Percentiles rank a stretch among this genome's conserved stretches.
These are phyloP conservation scores for Goniozus legneri DNA, from an alignment of 1,140 invertebrate species.

Conservation along the genomic window DNA sequence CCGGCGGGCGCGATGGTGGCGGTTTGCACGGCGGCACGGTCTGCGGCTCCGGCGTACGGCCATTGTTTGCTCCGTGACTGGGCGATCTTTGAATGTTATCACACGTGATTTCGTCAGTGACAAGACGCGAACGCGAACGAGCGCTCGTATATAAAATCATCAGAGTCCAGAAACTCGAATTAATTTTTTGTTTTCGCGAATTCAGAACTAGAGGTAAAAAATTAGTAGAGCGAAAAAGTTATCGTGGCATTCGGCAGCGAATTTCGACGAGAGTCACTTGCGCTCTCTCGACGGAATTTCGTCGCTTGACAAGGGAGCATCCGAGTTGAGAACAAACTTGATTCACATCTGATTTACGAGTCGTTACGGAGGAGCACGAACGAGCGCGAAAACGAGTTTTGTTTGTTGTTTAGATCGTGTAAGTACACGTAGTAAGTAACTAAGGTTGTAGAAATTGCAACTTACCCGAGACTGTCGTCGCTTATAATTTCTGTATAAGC, in stretches of 20 bases:
- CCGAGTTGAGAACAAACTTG: neutral
- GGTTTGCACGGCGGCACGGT: conserved; percentile 41
- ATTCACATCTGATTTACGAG: neutral
- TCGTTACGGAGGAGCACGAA: neutral
- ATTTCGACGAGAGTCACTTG: no score
- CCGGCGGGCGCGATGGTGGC: conserved; percentile 37
- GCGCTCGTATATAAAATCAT: no score
- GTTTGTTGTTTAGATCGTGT: no score
- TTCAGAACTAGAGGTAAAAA: no score
- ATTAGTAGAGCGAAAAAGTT: no score
- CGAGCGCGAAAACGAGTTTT: neutral
- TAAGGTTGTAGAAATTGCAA: neutral
- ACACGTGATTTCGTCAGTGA: neutral
- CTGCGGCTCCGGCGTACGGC: conserved; percentile 34
- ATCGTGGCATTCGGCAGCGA: no score
- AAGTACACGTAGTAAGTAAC: no score
- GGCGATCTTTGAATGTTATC: conserved; percentile 32
- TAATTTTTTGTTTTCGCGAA: no score
- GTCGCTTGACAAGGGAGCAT: no score
- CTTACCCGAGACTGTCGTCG: conserved; percentile 54
- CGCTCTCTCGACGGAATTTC: no score
- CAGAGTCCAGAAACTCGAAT: no score
- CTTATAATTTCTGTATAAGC: conserved; percentile 81
- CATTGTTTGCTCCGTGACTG: conserved; percentile 36
- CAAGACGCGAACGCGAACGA: no score